Evolutionary conservation across 2,888 invertebrate species (phyloP), one percentile per base, ranked within the genome.

Genomic region (Trisateles emortualis): DNA sequence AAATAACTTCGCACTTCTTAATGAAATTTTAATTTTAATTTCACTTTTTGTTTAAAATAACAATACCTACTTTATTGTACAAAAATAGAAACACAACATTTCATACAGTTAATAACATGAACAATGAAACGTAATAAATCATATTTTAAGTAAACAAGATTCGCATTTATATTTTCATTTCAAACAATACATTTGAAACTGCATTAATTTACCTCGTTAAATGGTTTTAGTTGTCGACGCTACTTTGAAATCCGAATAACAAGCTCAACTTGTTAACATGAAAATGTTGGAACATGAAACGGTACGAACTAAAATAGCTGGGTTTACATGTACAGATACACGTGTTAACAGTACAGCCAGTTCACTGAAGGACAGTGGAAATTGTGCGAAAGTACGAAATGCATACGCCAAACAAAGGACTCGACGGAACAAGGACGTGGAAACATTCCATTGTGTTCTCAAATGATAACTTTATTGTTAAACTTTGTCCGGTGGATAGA

Each of bases 361-460:
- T 49, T 47, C 54, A 48, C 54, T 61, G 59, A 64, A 70, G 73
- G 63, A 74, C 57, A 58, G 64, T 67, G 45, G 57, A 57, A 68
- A 71, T 67, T 65, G 60, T 64, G 13, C 49, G 53, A 57, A 53
- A 65, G 60, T 72, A 68, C 53, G 56, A 68, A 68, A 73, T 67
- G 54, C 53, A 65, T 55, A 52, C 55, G 22, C 54, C 57, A 55
- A 61, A 74, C 76, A 73, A 72, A 66, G 48, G 64, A 52, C 32
- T 52, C 57, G 38, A 48, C 40, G 43, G 49, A 64, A 71, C 69
- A 72, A 73, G 74, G 74, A 74, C 64, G 68, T 57, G 63, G 59
- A 63, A 74, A 68, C 54, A 45, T 56, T 54, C 52, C 59, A 74
- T 63, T 68, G 62, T 66, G 48, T 43, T 32, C 44, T n/a, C 41